These are phyloP conservation scores for Phyllostomus discolor DNA, from an alignment of 2,113 vertebrate species.

Conservation along the genomic window DNA sequence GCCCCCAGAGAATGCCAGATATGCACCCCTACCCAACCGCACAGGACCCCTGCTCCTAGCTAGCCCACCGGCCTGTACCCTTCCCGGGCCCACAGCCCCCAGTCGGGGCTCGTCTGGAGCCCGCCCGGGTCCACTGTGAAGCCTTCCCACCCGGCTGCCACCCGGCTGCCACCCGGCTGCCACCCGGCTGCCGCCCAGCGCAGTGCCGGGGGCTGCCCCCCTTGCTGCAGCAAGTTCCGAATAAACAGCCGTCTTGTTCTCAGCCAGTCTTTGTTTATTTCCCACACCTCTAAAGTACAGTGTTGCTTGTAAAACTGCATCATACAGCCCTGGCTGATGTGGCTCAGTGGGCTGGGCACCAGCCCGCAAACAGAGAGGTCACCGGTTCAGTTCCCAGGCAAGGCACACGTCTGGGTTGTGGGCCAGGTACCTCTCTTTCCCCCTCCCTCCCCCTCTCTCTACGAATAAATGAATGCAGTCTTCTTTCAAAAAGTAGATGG, in stretches of 20 bases:
- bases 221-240: not conserved
- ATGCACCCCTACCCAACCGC: too few relatives aligned
- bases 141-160: not conserved
- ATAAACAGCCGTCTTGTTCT: not conserved
- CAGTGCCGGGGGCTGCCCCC: not conserved
- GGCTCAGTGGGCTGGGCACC: too few relatives aligned
- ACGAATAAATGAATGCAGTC: too few relatives aligned
- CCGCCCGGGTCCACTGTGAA: not conserved
- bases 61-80: not conserved
- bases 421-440: too few relatives aligned
- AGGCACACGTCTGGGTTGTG: too few relatives aligned
- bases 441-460: too few relatives aligned
- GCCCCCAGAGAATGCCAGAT: not conserved
- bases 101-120: not conserved
- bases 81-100: not conserved
- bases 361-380: too few relatives aligned
- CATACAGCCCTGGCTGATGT: not conserved
- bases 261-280: not conserved
- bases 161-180: too few relatives aligned
- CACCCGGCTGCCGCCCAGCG: fast-evolving
- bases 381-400: too few relatives aligned
- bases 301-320: not conserved
- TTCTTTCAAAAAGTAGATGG: not conserved
- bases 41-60: too few relatives aligned
- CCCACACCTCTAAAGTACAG: not conserved